Evolutionary conservation across 1,140 invertebrate genomes (phyloP).

Genomic region (Himalopsyche phryganea): DNA sequence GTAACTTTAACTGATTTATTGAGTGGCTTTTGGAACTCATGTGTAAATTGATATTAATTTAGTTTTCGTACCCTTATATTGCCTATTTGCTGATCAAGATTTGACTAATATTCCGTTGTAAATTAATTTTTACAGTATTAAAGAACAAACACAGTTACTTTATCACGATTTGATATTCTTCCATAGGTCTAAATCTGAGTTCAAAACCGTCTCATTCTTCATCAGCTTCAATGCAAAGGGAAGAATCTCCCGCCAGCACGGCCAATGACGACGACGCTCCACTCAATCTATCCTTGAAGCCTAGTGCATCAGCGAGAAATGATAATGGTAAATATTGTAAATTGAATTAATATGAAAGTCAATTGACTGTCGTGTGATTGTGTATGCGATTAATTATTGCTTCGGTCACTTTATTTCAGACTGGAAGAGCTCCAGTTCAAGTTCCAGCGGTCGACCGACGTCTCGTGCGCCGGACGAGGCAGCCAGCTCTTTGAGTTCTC

Average conservation of each 20-base stretch:
- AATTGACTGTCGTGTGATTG: no score
- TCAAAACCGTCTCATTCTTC: conserved; percentile 46
- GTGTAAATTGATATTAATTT: no score
- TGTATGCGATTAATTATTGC: no score
- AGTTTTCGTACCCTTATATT: no score
- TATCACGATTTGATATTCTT: neutral
- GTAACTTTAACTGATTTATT: no score
- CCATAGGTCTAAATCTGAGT: conserved; percentile 43
- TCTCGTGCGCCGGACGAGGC: conserved; percentile 17
- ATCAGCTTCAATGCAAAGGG: conserved; percentile 43
- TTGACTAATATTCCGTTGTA: no score
- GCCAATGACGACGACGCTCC: conserved; percentile 67
- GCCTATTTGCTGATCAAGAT: no score
- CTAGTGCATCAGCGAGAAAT: conserved; percentile 49
- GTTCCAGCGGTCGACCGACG: neutral
- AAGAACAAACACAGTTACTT: no score
- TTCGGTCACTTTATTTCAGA: conserved; percentile 14
- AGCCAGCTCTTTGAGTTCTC: conserved; percentile 38
- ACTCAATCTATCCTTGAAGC: conserved; percentile 77
- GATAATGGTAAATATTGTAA: neutral
- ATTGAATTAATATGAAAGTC: no score
- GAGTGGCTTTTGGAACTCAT: no score
- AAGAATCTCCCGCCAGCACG: conserved; percentile 43
- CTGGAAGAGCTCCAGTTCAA: conserved; percentile 12
- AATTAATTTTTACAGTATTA: no score